These are phyloP conservation scores for Sepiola atlantica DNA, from an alignment of 2,888 invertebrate species.

Conservation along the genomic window DNA sequence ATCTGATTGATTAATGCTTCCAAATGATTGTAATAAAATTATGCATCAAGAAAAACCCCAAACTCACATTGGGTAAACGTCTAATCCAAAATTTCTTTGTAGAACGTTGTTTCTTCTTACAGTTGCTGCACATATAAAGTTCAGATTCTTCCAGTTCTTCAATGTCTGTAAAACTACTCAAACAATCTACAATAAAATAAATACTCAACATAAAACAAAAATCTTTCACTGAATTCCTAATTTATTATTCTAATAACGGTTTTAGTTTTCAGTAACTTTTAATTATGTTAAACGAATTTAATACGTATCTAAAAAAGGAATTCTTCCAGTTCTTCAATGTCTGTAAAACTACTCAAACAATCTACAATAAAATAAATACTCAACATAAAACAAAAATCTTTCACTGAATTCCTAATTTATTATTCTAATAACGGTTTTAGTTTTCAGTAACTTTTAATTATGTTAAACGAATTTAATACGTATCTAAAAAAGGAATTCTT, in stretches of 20 bases:
- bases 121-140: slow-evolving; percentile 87
- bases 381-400: too few relatives aligned
- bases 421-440: too few relatives aligned
- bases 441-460: too few relatives aligned
- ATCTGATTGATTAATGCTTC: not conserved
- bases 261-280: too few relatives aligned
- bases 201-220: not conserved
- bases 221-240: not conserved
- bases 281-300: too few relatives aligned
- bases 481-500: too few relatives aligned
- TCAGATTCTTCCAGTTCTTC: slow-evolving; percentile 89
- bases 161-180: slow-evolving; percentile 84
- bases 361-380: too few relatives aligned
- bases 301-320: not conserved
- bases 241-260: too few relatives aligned
- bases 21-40: not conserved
- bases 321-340: too few relatives aligned
- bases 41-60: not conserved
- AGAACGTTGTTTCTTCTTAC: slow-evolving; percentile 86
- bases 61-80: slow-evolving; percentile 83
- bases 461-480: too few relatives aligned
- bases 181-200: slow-evolving; percentile 78
- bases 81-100: slow-evolving; percentile 90
- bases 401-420: too few relatives aligned
- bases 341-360: too few relatives aligned